Conservation (phyloP, 2,113 vertebrate genomes). For the Etheostoma cragini region DNA sequence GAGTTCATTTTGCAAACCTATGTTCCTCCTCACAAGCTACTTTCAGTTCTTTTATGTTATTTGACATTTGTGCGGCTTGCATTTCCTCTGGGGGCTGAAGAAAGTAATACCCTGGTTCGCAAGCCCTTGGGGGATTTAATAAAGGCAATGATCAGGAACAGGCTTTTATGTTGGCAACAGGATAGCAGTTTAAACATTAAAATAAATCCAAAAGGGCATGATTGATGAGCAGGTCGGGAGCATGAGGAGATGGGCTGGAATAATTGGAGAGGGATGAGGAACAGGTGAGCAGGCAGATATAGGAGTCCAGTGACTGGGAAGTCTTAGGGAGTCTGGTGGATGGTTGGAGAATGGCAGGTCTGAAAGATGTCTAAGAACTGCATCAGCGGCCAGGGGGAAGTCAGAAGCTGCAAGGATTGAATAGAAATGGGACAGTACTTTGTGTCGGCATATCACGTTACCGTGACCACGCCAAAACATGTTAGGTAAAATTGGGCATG, state of each 20-base stretch:
- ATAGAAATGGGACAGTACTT: no score
- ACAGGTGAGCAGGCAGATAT: neutral
- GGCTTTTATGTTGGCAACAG: neutral
- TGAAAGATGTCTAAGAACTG: neutral
- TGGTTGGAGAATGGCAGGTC: neutral
- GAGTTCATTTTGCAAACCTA: neutral
- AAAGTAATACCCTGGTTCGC: neutral
- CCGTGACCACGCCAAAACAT: no score
- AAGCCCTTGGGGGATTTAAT: neutral
- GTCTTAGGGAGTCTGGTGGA: neutral
- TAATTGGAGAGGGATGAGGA: neutral
- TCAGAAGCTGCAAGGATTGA: neutral
- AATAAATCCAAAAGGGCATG: neutral
- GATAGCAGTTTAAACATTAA: neutral
- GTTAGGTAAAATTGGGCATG: no score
- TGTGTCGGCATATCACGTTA: no score
- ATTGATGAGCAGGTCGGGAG: neutral
- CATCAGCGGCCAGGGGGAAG: neutral
- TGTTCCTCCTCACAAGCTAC: neutral
- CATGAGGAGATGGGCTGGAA: neutral
- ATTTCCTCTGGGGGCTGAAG: neutral
- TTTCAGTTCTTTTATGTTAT: neutral
- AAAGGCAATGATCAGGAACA: neutral
- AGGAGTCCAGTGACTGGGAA: neutral
- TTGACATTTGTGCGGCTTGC: neutral